phyloP scores from a whole-genome alignment of 2,888 invertebrate species.

The Dryobotodes eremita region DNA sequence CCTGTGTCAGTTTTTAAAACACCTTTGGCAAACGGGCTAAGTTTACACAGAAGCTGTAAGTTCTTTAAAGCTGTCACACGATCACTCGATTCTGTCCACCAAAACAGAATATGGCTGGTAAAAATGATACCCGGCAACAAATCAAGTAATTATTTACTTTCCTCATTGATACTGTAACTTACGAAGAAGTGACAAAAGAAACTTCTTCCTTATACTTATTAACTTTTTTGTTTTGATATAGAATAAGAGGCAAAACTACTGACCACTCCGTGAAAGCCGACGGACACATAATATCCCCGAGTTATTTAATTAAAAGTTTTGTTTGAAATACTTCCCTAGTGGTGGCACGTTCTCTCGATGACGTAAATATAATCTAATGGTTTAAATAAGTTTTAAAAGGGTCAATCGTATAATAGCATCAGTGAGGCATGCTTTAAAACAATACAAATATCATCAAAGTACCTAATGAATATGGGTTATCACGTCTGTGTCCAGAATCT shows the following conservation, averaged over 20 bases:
- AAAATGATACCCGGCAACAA: slow-evolving; percentile 37
- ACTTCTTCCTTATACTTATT: slow-evolving; percentile 20
- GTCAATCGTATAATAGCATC: not conserved
- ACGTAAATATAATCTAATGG: not conserved
- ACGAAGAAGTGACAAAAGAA: slow-evolving; percentile 32
- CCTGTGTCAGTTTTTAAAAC: not conserved
- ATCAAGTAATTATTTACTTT: slow-evolving; percentile 44
- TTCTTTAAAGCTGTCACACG: not conserved
- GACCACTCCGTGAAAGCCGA: slow-evolving; percentile 7
- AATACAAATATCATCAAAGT: not conserved
- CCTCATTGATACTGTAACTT: slow-evolving; percentile 33
- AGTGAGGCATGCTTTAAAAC: not conserved
- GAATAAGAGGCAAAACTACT: slow-evolving; percentile 22
- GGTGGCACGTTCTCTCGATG: not conserved
- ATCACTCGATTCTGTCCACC: too few relatives aligned
- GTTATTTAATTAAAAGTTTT: slow-evolving; percentile 61
- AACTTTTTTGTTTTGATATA: slow-evolving; percentile 25
- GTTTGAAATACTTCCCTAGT: slow-evolving; percentile 29
- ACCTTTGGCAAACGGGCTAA: not conserved
- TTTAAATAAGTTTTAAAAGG: not conserved
- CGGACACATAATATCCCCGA: slow-evolving; percentile 30
- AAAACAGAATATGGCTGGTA: not conserved
- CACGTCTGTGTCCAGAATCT: too few relatives aligned
- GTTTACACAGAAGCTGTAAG: not conserved
- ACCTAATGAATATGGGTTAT: not conserved